These are phyloP conservation scores for Xerus inauris DNA, from an alignment of 2,113 vertebrate genomes.

Conservation along the genomic window DNA sequence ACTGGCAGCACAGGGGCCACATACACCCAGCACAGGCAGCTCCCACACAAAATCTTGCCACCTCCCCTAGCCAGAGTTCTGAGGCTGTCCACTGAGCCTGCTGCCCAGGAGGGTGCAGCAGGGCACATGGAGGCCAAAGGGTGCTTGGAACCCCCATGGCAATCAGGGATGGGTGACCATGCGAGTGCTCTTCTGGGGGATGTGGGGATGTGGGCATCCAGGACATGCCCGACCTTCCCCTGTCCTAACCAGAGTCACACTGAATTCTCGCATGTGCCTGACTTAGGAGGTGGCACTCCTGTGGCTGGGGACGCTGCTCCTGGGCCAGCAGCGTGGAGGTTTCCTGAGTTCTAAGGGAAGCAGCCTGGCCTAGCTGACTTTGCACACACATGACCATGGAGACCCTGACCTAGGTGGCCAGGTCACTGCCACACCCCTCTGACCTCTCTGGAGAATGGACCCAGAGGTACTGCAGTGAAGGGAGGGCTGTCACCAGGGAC, in stretches of 20 bases:
- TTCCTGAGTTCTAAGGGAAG: background rate
- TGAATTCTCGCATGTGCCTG: rapidly evolving
- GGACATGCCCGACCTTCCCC: rapidly evolving
- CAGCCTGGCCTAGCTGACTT: rapidly evolving
- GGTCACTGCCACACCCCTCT: background rate
- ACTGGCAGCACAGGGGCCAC: background rate
- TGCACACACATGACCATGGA: background rate
- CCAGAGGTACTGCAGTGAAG: background rate
- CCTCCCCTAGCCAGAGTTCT: background rate
- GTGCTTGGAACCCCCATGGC: no score
- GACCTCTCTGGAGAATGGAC: background rate
- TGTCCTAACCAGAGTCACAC: rapidly evolving
- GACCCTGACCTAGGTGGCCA: no score
- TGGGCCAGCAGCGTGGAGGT: rapidly evolving
- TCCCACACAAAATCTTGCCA: background rate
- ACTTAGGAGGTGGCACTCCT: rapidly evolving
- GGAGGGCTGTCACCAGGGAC: background rate
- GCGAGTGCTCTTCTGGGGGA: background rate
- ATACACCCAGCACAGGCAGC: background rate
- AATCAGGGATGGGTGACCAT: background rate
- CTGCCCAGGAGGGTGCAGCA: rapidly evolving
- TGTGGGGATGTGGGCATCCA: background rate
- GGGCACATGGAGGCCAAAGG: rapidly evolving
- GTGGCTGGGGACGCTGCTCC: background rate
- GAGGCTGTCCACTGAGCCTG: background rate